phyloP scores from a whole-genome alignment of 2,888 invertebrate species.

The Platycnemis pennipes region DNA sequence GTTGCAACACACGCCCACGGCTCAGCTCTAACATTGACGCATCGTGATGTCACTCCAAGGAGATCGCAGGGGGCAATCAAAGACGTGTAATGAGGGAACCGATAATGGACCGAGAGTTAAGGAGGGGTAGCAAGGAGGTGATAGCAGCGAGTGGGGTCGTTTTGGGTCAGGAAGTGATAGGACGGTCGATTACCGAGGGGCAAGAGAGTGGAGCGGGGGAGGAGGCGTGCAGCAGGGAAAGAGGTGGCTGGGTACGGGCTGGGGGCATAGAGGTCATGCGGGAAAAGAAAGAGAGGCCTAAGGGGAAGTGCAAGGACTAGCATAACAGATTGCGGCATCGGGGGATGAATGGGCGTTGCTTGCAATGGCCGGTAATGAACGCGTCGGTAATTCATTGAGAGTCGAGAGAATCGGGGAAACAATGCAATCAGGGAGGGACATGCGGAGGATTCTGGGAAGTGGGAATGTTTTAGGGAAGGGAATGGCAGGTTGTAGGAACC shows the following conservation, averaged over 20 bases:
- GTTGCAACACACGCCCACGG: neutral
- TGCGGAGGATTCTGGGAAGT: conserved; percentile 8
- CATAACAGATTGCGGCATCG: conserved; percentile 40
- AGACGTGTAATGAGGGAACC: neutral
- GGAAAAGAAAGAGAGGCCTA: conserved; percentile 18
- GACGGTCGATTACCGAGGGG: neutral
- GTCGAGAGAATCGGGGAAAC: conserved; percentile 26
- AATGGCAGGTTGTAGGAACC: too few relatives aligned
- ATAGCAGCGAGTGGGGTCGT: neutral
- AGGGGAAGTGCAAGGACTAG: conserved; percentile 22
- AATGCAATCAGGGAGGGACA: conserved; percentile 41
- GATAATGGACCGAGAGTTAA: neutral
- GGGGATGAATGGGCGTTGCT: conserved; percentile 28
- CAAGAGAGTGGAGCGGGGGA: neutral
- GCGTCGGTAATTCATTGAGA: conserved; percentile 43
- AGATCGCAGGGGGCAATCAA: neutral
- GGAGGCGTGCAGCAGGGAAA: neutral
- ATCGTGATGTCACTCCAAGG: neutral
- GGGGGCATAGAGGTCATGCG: neutral
- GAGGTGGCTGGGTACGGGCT: neutral
- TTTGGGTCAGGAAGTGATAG: neutral
- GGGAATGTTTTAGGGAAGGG: conserved; percentile 18
- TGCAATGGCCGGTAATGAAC: conserved; percentile 56
- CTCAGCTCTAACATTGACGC: neutral
- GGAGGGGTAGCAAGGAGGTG: neutral